Evolutionary conservation across 1,140 invertebrate genomes (phyloP), one percentile per base, ranked within the genome.

Genomic region (Aporrectodea caliginosa): DNA sequence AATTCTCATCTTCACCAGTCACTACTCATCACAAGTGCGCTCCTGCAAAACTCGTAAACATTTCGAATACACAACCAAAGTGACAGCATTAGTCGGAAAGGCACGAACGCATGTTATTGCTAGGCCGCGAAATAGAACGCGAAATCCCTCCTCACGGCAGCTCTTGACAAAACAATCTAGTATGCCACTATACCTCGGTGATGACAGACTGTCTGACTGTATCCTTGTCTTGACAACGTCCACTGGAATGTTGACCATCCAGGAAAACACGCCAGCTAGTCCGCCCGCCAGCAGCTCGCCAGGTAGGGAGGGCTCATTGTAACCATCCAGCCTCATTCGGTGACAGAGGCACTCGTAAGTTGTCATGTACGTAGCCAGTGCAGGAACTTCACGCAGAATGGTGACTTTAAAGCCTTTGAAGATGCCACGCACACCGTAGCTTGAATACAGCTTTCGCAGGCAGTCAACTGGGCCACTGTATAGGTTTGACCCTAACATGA

Each of bases 281-380:
- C 92, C 92, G 77, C 92, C 92, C 30, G 90, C 87, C 31, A 91
- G 73, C 34, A 91, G 86, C 72, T 83, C 73, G 29, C n/a, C 73
- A 22, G 33, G 72, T 2, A 79, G 29, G 1, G 32, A 35, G 69
- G n/a, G 35, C 27, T 71, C n/a, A 6, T n/a, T 32, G 2, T 27
- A 30, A 29, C 30, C 30, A 29, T 82, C 83, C 31, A 82, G 79
- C 58, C 78, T 74, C 16, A 77, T 75, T 27, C 78, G 69, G 14
- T 81, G 76, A 43, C 77, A 82, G 1, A 86, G 35, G 75, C 85
- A 85, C 80, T 92, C 91, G 86, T 92, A 93, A 30, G 90, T 86
- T n/a, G 91, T 82, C 83, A 92, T 90, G 84, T 93, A 93, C 29
- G 92, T 84, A 34, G 91, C 91, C 85, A 90, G 91, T 1, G 91